phyloP scores from a whole-genome alignment of 2,113 vertebrate genomes.

The Zapus hudsonius region DNA sequence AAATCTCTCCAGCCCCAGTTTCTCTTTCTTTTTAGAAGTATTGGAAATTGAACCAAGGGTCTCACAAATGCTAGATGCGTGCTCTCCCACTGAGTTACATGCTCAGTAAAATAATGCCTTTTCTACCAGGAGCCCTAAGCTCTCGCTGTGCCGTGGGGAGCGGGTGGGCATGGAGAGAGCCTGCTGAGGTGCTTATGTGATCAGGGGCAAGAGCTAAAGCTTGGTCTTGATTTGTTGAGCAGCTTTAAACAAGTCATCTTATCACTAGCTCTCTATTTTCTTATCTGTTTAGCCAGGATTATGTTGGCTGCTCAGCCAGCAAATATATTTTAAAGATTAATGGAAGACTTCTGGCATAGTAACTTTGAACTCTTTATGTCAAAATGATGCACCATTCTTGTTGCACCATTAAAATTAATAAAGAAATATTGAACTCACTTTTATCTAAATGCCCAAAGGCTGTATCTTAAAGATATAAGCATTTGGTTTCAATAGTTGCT shows the following conservation, averaged over 20 bases:
- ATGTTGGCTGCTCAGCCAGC: slow-evolving; percentile 75
- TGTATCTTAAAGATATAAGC: slow-evolving; percentile 17
- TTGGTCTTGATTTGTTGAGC: slow-evolving; percentile 57
- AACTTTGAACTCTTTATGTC: slow-evolving; percentile 74
- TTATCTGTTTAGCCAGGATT: slow-evolving; percentile 78
- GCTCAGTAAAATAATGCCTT: not conserved
- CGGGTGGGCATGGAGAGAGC: not conserved
- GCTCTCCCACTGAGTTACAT: not conserved
- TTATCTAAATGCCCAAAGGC: slow-evolving; percentile 63
- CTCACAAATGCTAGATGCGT: too few relatives aligned
- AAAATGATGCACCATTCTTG: slow-evolving; percentile 67
- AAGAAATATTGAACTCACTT: slow-evolving; percentile 71
- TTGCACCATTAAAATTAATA: slow-evolving; percentile 75
- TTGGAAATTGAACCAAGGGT: not conserved
- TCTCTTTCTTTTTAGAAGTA: not conserved
- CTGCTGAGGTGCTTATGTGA: not conserved
- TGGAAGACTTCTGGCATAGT: slow-evolving; percentile 63
- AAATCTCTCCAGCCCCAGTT: too few relatives aligned
- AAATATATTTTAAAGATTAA: slow-evolving; percentile 80
- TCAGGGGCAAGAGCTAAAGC: too few relatives aligned
- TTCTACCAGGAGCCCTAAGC: not conserved
- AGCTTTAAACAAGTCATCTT: slow-evolving; percentile 65
- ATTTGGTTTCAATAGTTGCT: slow-evolving; percentile 49
- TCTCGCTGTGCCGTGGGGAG: not conserved
- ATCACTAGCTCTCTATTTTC: slow-evolving; percentile 70